Conservation (phyloP, 2,888 invertebrate genomes). For the Timema cristinae region DNA sequence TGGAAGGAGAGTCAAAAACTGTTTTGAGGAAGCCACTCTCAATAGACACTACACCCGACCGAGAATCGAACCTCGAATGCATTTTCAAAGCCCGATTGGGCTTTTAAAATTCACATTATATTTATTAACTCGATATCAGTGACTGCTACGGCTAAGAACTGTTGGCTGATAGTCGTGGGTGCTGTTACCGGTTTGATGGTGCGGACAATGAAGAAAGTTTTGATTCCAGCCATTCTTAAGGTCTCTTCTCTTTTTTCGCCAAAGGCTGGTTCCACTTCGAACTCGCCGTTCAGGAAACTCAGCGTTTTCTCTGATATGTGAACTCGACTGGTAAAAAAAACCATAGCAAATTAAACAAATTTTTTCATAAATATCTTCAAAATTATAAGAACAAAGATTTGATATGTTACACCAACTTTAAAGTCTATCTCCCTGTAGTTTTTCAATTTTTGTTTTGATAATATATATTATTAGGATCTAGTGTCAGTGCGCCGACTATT, state of each 20-base stretch:
- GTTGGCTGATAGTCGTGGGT: too few species aligned
- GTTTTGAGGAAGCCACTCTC: too few species aligned
- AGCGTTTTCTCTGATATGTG: constrained; percentile 91
- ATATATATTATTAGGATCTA: neutral
- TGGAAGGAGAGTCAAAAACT: too few species aligned
- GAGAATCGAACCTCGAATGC: too few species aligned
- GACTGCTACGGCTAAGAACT: too few species aligned
- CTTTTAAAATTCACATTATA: too few species aligned
- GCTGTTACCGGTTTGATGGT: constrained; percentile 66
- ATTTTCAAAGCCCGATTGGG: too few species aligned
- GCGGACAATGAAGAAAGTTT: constrained; percentile 86
- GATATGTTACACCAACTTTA: neutral
- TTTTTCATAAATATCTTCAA: neutral
- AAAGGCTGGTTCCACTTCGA: constrained; percentile 86
- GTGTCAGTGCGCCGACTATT: too few species aligned
- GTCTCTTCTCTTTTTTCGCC: constrained; percentile 92
- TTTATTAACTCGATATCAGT: too few species aligned
- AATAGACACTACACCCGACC: too few species aligned
- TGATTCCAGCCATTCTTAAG: constrained; percentile 79
- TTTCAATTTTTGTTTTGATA: neutral
- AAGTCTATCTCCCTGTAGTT: neutral
- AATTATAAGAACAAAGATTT: neutral
- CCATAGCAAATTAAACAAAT: constrained; percentile 5
- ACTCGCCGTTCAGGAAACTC: constrained; percentile 81
- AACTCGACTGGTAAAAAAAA: constrained; percentile 65